Percentiles rank a stretch among this genome's conserved stretches.
Conservation (phyloP, 2,797 vertebrate species). For the Falco cherrug region DNA sequence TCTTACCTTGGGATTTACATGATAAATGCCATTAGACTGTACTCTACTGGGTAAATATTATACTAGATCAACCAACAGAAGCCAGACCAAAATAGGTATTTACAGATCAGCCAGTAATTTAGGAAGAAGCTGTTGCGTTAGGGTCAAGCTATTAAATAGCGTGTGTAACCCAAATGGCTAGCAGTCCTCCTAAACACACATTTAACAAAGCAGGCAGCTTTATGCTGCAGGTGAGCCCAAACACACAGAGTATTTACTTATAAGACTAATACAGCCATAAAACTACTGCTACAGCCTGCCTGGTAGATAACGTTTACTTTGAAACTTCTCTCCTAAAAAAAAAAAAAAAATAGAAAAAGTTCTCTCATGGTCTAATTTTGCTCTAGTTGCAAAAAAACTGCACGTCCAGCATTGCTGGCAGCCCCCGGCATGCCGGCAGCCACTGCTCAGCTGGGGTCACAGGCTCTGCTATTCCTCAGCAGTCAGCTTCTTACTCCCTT, state of each 20-base stretch:
- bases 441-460: neutral
- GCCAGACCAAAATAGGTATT: neutral
- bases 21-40: neutral
- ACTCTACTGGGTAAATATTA: neutral
- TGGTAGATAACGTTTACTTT: neutral
- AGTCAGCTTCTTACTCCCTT: neutral
- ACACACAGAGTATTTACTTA: neutral
- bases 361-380: neutral
- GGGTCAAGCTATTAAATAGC: neutral
- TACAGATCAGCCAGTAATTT: neutral
- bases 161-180: neutral
- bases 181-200: neutral
- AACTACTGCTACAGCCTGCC: neutral
- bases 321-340: neutral
- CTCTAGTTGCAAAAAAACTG: neutral
- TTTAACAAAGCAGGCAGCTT: neutral
- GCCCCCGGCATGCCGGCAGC: accelerated
- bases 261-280: neutral
- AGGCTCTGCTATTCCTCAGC: neutral
- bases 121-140: neutral
- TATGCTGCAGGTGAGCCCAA: neutral
- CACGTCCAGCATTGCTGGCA: neutral
- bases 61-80: neutral
- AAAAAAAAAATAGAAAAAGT: neutral
- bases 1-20: neutral